Conservation (phyloP, 2,797 vertebrate species). For the Peromyscus nudipes region DNA sequence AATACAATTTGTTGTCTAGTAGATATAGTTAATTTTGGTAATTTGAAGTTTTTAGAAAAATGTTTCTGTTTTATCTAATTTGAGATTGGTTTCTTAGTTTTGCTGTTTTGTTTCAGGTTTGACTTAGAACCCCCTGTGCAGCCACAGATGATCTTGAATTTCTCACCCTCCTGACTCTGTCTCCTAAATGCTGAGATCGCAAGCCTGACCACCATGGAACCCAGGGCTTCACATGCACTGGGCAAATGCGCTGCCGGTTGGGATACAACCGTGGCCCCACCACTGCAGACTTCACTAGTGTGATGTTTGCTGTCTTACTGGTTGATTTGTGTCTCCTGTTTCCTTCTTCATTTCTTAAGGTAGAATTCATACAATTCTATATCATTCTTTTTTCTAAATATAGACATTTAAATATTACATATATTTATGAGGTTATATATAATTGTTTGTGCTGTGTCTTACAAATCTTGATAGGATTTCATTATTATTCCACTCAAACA, state of each 20-base stretch:
- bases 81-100: background rate
- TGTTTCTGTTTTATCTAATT: background rate
- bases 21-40: background rate
- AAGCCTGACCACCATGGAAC: background rate
- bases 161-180: background rate
- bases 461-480: constrained; percentile 21
- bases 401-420: background rate
- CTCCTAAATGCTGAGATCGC: background rate
- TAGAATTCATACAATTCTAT: background rate
- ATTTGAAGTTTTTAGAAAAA: constrained; percentile 51
- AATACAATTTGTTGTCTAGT: background rate
- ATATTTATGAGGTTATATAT: background rate
- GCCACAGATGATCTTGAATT: background rate
- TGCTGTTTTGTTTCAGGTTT: background rate
- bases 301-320: background rate
- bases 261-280: too few species aligned
- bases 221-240: background rate
- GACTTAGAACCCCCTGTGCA: background rate
- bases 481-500: constrained; percentile 34
- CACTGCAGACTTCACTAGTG: background rate
- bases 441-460: background rate
- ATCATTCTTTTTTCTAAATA: background rate
- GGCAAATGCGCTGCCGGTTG: background rate
- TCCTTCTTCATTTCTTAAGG: background rate
- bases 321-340: background rate